Conservation (phyloP, 2,888 invertebrate species). For the Acrocyrtus sp. region DNA sequence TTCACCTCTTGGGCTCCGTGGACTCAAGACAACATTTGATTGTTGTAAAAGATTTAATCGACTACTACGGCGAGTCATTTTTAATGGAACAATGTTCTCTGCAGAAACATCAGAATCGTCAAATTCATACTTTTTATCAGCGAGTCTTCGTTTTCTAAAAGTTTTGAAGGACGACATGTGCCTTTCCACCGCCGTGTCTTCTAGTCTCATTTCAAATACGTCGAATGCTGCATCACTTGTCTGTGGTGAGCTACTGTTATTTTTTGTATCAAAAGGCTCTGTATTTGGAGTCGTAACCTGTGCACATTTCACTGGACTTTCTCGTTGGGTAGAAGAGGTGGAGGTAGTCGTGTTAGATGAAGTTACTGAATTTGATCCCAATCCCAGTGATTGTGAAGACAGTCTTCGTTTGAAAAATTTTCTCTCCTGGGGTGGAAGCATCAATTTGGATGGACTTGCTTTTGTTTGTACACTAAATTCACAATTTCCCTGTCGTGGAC, state of each 20-base stretch:
- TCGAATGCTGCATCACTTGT: slow-evolving; percentile 36
- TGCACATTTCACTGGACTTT: too few species aligned
- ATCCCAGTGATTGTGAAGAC: slow-evolving; percentile 26
- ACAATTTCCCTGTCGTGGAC: slow-evolving; percentile 20
- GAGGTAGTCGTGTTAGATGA: too few species aligned
- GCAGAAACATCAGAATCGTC: slow-evolving; percentile 77
- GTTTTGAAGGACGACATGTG: slow-evolving; percentile 39
- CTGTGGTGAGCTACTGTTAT: neutral
- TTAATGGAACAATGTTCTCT: slow-evolving; percentile 72
- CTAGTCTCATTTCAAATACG: slow-evolving; percentile 40
- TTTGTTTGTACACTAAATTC: slow-evolving; percentile 1
- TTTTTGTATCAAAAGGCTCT: too few species aligned
- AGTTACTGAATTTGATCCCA: slow-evolving; percentile 1
- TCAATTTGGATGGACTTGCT: slow-evolving; percentile 38
- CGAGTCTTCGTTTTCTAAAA: slow-evolving; percentile 79
- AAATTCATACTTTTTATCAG: slow-evolving; percentile 93
- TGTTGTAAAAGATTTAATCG: neutral
- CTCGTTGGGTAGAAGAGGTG: too few species aligned
- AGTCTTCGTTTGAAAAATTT: slow-evolving; percentile 54
- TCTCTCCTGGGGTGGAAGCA: slow-evolving; percentile 55
- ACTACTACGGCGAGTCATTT: slow-evolving; percentile 50
- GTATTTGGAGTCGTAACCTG: too few species aligned
- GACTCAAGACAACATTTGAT: too few species aligned
- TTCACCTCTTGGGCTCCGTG: slow-evolving; percentile 43
- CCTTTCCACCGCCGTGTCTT: slow-evolving; percentile 32